Percentiles rank a stretch among this genome's conserved stretches.
Conservation (phyloP, 1,140 invertebrate species). For the Penaeus indicus region DNA sequence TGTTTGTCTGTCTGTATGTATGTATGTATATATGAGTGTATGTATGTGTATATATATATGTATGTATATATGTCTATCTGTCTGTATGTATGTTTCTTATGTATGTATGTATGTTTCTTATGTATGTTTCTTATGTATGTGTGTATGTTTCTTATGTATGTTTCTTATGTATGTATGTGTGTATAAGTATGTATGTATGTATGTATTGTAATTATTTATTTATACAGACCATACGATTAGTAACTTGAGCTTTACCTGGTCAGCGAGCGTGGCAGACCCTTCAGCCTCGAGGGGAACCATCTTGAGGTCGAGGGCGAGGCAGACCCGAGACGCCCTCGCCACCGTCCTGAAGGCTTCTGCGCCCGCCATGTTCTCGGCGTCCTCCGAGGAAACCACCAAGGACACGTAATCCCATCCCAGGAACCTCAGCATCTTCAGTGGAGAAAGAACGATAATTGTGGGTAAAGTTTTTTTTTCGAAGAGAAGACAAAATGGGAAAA, state of each 20-base stretch:
- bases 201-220: not conserved
- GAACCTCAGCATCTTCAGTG: constrained; percentile 68
- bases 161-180: not conserved
- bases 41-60: too few relatives aligned
- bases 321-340: constrained; percentile 67
- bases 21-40: too few relatives aligned
- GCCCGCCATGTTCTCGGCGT: constrained; percentile 66
- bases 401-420: constrained; percentile 71
- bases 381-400: constrained; percentile 69
- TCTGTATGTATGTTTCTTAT: too few relatives aligned
- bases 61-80: too few relatives aligned
- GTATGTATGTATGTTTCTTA: not conserved
- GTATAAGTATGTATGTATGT: not conserved
- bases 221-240: not conserved
- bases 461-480: not conserved
- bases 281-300: constrained; percentile 29
- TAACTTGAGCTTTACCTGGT: constrained; percentile 12
- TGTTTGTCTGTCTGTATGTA: too few relatives aligned
- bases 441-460: not conserved
- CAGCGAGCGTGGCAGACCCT: constrained; percentile 26
- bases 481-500: not conserved
- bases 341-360: constrained; percentile 68
- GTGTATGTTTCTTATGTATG: not conserved
- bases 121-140: not conserved
- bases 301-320: constrained; percentile 65